Percentiles rank a stretch among this genome's conserved stretches.
Conservation (phyloP, 2,113 vertebrate genomes). For the Ceyx margarethae region DNA sequence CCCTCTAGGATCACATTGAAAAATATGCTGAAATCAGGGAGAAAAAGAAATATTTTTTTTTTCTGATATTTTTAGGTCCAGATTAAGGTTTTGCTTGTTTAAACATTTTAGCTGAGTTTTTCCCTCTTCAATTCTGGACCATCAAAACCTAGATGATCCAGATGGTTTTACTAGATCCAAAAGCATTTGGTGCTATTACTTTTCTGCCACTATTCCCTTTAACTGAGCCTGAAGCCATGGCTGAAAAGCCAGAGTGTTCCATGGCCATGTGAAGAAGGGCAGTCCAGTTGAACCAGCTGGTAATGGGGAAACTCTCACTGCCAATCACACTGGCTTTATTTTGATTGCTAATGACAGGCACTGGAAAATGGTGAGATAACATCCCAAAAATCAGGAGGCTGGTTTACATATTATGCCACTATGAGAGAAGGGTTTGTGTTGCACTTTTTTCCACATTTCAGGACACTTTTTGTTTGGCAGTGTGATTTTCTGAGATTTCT, state of each 20-base stretch:
- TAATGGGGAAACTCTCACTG: neutral
- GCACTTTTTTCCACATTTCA: neutral
- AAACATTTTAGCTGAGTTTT: constrained; percentile 31
- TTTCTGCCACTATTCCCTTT: neutral
- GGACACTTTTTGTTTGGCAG: accelerated
- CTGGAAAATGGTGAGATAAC: neutral
- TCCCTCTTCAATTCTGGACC: neutral
- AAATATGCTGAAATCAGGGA: neutral
- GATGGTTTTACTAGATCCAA: neutral
- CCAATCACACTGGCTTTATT: neutral
- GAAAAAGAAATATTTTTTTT: constrained; percentile 22
- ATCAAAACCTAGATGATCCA: neutral
- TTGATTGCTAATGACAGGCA: neutral
- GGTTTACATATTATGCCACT: neutral
- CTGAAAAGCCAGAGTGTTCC: neutral
- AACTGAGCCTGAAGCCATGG: neutral
- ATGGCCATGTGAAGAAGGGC: neutral
- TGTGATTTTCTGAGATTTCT: neutral
- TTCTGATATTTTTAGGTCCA: neutral
- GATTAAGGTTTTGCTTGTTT: neutral
- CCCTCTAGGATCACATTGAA: neutral
- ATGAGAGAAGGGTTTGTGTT: neutral
- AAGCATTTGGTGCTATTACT: neutral
- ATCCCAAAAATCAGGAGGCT: neutral
- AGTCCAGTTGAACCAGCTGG: neutral